phyloP scores from a whole-genome alignment of 2,113 vertebrate species.

The Sprattus sprattus region DNA sequence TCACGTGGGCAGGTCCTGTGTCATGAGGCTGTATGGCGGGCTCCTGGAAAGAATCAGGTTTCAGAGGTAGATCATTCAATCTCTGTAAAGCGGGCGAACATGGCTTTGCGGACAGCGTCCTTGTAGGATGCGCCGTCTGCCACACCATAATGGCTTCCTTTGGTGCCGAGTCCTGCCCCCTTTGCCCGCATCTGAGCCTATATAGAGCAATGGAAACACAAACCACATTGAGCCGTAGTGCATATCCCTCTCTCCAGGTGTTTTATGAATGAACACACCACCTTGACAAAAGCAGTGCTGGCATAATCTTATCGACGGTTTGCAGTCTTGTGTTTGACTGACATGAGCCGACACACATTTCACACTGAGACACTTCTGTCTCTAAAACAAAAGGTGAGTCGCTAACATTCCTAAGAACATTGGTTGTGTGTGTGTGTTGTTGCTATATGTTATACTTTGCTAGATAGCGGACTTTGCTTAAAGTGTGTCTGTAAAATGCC shows the following conservation, averaged over 20 bases:
- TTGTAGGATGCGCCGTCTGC: slow-evolving; percentile 94
- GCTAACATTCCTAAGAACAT: background rate
- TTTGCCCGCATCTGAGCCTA: slow-evolving; percentile 92
- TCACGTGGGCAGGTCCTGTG: background rate
- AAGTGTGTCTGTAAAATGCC: background rate
- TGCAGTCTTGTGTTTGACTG: background rate
- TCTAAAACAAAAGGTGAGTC: no score
- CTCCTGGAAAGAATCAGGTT: background rate
- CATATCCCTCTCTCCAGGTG: background rate
- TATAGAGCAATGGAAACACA: slow-evolving; percentile 8
- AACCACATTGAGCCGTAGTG: background rate
- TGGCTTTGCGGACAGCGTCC: slow-evolving; percentile 96
- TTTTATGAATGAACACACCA: background rate
- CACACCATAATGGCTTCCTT: slow-evolving; percentile 90
- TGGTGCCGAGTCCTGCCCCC: slow-evolving; percentile 92
- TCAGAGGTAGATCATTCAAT: slow-evolving; percentile 77
- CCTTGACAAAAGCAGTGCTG: background rate
- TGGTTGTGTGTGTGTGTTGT: background rate
- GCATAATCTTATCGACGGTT: background rate
- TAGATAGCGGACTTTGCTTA: no score
- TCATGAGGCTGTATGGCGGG: background rate
- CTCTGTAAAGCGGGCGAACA: slow-evolving; percentile 98
- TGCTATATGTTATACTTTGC: background rate
- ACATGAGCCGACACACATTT: no score
- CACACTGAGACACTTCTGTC: no score